Evolutionary conservation across 2,113 vertebrate genomes (phyloP).

Genomic region (Arothron firmamentum): DNA sequence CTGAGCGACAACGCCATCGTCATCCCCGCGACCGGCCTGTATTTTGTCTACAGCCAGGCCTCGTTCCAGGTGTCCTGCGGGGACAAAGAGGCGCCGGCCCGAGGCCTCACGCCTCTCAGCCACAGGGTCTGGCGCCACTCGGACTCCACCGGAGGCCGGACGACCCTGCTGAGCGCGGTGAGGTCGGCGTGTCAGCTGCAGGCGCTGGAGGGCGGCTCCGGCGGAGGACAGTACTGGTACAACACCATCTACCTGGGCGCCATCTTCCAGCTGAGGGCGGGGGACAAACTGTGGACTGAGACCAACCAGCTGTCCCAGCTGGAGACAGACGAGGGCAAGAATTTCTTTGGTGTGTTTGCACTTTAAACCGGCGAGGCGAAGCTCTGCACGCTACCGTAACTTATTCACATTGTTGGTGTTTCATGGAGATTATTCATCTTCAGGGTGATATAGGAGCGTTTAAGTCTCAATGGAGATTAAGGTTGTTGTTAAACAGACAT

Average conservation of each 20-base stretch:
- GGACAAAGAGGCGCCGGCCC: fast-evolving
- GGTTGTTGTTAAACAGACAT: not conserved
- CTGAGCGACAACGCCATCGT: conserved; percentile 57
- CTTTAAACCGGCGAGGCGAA: conserved; percentile 44
- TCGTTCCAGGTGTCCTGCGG: conserved; percentile 64
- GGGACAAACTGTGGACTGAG: conserved; percentile 63
- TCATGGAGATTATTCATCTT: conserved; percentile 46
- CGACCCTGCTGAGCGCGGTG: conserved; percentile 58
- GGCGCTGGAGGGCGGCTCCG: not conserved
- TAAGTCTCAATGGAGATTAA: conserved; percentile 64
- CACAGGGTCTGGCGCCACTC: conserved; percentile 63
- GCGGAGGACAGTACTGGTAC: conserved; percentile 54
- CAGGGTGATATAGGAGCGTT: conserved; percentile 41
- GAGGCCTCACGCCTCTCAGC: conserved; percentile 39
- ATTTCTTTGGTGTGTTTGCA: conserved; percentile 74
- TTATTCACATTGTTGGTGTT: not conserved
- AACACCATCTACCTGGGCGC: conserved; percentile 74
- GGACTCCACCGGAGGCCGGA: conserved; percentile 10
- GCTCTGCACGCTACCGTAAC: not conserved
- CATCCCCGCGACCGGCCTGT: conserved; percentile 63
- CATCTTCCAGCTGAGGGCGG: conserved; percentile 65
- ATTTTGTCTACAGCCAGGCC: conserved; percentile 78
- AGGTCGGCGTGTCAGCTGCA: conserved; percentile 61
- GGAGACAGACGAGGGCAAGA: conserved; percentile 58
- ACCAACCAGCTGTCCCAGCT: conserved; percentile 48